phyloP scores from a whole-genome alignment of 2,888 invertebrate species.

The Athrips mouffetella region DNA sequence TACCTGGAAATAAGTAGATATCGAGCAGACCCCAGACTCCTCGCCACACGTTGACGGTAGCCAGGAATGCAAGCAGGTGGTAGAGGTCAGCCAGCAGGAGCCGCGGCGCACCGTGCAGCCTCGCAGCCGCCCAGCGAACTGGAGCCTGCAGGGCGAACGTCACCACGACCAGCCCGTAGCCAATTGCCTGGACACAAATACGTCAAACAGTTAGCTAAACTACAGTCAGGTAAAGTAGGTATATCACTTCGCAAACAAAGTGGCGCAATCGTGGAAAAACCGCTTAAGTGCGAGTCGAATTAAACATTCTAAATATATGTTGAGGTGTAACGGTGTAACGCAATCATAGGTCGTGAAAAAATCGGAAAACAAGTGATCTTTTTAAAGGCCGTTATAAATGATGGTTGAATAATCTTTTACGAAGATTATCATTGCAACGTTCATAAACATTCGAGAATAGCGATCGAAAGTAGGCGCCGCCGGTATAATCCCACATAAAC shows the following conservation, averaged over 20 bases:
- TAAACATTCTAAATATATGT: too few relatives aligned
- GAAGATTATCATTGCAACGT: not conserved
- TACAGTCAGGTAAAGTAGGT: too few relatives aligned
- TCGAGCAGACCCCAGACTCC: slow-evolving; percentile 91
- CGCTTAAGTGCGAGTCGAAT: too few relatives aligned
- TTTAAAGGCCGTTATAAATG: not conserved
- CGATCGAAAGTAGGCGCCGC: slow-evolving; percentile 34
- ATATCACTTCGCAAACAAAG: too few relatives aligned
- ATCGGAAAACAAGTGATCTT: not conserved
- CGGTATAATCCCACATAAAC: slow-evolving; percentile 32
- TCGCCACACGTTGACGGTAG: slow-evolving; percentile 93
- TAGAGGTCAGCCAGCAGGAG: slow-evolving; percentile 86
- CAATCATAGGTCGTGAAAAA: too few relatives aligned
- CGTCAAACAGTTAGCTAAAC: too few relatives aligned
- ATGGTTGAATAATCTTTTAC: not conserved
- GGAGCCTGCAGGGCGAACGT: slow-evolving; percentile 87
- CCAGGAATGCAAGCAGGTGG: slow-evolving; percentile 86
- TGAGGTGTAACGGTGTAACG: too few relatives aligned
- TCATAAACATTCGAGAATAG: not conserved
- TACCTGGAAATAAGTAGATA: slow-evolving; percentile 87
- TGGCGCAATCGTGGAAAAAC: too few relatives aligned
- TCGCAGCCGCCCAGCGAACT: slow-evolving; percentile 83
- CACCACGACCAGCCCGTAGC: slow-evolving; percentile 84
- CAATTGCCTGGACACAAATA: slow-evolving; percentile 78
- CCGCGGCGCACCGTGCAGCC: slow-evolving; percentile 81